phyloP scores from a whole-genome alignment of 2,113 vertebrate genomes.

The Phyllopteryx taeniolatus region DNA sequence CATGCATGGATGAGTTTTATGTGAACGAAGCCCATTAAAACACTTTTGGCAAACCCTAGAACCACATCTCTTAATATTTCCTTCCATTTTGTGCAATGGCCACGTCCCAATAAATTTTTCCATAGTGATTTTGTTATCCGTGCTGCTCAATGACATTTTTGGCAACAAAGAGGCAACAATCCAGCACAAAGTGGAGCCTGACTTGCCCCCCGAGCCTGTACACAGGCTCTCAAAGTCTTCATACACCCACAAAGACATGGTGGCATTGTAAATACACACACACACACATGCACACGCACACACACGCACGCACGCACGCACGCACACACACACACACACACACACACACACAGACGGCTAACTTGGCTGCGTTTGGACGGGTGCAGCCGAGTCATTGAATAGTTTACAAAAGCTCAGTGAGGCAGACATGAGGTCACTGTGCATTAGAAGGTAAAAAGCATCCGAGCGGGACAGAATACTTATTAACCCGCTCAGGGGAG shows the following conservation, averaged over 20 bases:
- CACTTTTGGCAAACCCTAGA: too few species aligned
- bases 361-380: constrained; percentile 22
- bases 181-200: constrained; percentile 18
- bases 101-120: not conserved
- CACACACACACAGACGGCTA: constrained; percentile 9
- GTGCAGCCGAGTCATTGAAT: constrained; percentile 64
- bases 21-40: too few species aligned
- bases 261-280: constrained; percentile 37
- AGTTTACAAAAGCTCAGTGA: constrained; percentile 66
- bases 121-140: not conserved
- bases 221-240: constrained; percentile 12
- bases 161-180: constrained; percentile 5
- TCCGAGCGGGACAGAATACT: constrained; percentile 68
- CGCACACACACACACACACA: constrained; percentile 11
- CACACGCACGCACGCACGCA: constrained; percentile 15
- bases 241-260: constrained; percentile 21
- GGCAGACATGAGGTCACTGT: constrained; percentile 73
- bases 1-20: too few species aligned
- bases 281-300: constrained; percentile 8
- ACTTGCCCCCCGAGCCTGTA: constrained; percentile 8
- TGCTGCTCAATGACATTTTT: not conserved
- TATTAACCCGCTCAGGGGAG: constrained; percentile 72
- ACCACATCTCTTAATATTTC: too few species aligned
- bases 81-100: not conserved
- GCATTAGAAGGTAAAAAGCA: constrained; percentile 68